These are phyloP conservation scores for Pharmacophagus antenor DNA, from an alignment of 2,888 invertebrate genomes.

Conservation along the genomic window DNA sequence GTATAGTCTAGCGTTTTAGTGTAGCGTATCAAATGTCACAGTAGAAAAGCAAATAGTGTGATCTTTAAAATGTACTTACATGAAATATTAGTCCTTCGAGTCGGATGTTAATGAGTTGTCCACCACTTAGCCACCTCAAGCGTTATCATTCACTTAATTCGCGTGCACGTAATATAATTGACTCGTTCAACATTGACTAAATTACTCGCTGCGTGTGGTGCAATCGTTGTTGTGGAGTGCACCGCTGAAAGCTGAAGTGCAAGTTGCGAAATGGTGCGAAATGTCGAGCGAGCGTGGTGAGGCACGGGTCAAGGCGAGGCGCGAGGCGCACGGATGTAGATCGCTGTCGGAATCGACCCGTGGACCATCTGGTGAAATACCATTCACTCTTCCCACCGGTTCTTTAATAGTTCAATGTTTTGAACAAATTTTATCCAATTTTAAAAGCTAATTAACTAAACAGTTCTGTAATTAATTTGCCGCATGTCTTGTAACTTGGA, in stretches of 20 bases:
- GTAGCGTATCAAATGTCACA: too few species aligned
- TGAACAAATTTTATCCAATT: neutral
- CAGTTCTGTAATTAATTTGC: neutral
- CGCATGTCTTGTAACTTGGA: too few species aligned
- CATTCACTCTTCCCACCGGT: neutral
- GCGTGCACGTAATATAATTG: too few species aligned
- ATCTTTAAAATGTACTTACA: neutral
- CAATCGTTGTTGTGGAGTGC: constrained; percentile 35
- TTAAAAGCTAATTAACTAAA: neutral
- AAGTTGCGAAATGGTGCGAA: constrained; percentile 38
- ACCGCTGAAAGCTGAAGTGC: constrained; percentile 38
- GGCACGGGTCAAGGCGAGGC: constrained; percentile 40
- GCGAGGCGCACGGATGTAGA: constrained; percentile 27
- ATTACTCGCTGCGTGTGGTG: constrained; percentile 32
- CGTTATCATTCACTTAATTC: too few species aligned
- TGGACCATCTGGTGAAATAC: constrained; percentile 5
- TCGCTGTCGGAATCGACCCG: constrained; percentile 16
- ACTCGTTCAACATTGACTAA: constrained; percentile 31
- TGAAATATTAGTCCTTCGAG: neutral
- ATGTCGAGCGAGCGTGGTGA: constrained; percentile 20
- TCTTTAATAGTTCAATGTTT: neutral
- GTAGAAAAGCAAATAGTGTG: neutral
- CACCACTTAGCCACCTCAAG: neutral
- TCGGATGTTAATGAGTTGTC: neutral
- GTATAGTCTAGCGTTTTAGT: too few species aligned